Evolutionary conservation across 2,113 vertebrate genomes (phyloP), one percentile per base, ranked within the genome.

Genomic region (Xenus cinereus): DNA sequence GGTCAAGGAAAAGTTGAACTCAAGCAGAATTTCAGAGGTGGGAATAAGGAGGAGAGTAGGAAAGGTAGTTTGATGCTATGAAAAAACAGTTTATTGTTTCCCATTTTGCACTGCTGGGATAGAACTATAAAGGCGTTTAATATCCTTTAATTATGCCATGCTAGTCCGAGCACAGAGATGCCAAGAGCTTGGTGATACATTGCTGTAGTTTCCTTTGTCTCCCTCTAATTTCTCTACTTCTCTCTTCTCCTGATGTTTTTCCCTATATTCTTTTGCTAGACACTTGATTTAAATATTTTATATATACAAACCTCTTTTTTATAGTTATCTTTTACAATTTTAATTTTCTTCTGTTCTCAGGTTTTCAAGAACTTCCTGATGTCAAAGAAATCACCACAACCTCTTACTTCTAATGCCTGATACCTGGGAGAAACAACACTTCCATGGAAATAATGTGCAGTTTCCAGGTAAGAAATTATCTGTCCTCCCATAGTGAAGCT

Each of bases 1-100:
- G 95, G 93, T 96, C 94, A 93, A 97, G 94, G 90, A 90, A 90
- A 93, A 87, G 74, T 92, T 97, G 91, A 96, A 96, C 82, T 89
- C 46, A 67, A 71, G 59, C 84, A 84, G 82, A 79, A 90, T 93
- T 93, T 96, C 84, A 86, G 75, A 86, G 41, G 14, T 84, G 60
- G 46, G 37, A 86, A 81, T 73, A 81, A 75, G 73, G 51, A 69
- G 60, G 37, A 78, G 37, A 72, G 39, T 63, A 39, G 69, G 43
- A 74, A 94, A 93, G 27, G 32, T 63, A 84, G 59, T 71, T 74
- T 80, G 48, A 7, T 8, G 0, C 81, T 88, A 50, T 60, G 87
- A 86, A 93, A 87, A 93, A 92, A 45, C 53, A 45, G 41, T 46
- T 87, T 82, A 90, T 87, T 89, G 76, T 92, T 92, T 93, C 82